phyloP scores from a whole-genome alignment of 2,797 vertebrate genomes.

The Chromobotia macracanthus region DNA sequence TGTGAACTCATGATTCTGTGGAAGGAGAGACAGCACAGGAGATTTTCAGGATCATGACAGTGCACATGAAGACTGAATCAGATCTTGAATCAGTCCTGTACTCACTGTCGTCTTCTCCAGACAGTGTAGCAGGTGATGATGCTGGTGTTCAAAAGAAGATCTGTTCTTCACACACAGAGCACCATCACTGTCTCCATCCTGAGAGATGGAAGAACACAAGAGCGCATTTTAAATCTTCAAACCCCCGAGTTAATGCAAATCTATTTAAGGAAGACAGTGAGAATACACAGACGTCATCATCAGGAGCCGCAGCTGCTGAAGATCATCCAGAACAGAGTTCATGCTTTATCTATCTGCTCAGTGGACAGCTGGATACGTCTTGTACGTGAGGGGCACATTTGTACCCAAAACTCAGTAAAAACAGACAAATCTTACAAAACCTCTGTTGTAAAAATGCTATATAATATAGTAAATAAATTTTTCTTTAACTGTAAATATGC shows the following conservation, averaged over 20 bases:
- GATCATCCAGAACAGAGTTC: background rate
- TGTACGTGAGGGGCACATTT: no score
- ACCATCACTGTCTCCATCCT: slow-evolving; percentile 71
- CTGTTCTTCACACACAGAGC: slow-evolving; percentile 74
- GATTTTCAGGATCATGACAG: no score
- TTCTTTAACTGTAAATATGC: no score
- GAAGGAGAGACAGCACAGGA: no score
- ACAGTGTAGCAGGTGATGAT: slow-evolving; percentile 81
- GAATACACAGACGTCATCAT: slow-evolving; percentile 47
- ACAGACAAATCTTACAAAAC: background rate
- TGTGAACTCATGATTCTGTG: slow-evolving; percentile 80
- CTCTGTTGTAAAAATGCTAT: no score
- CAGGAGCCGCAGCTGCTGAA: no score
- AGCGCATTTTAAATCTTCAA: background rate
- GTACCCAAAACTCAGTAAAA: slow-evolving; percentile 20
- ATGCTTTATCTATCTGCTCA: background rate
- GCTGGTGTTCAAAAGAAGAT: slow-evolving; percentile 80
- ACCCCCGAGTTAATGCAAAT: slow-evolving; percentile 1
- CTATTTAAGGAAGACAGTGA: slow-evolving; percentile 46
- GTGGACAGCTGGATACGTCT: background rate
- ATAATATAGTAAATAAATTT: no score
- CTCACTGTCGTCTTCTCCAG: slow-evolving; percentile 82
- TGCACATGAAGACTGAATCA: no score
- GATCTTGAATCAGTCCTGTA: no score
- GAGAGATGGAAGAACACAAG: slow-evolving; percentile 25